Conservation (phyloP, 1,140 invertebrate genomes). For the Coptotermes formosanus region DNA sequence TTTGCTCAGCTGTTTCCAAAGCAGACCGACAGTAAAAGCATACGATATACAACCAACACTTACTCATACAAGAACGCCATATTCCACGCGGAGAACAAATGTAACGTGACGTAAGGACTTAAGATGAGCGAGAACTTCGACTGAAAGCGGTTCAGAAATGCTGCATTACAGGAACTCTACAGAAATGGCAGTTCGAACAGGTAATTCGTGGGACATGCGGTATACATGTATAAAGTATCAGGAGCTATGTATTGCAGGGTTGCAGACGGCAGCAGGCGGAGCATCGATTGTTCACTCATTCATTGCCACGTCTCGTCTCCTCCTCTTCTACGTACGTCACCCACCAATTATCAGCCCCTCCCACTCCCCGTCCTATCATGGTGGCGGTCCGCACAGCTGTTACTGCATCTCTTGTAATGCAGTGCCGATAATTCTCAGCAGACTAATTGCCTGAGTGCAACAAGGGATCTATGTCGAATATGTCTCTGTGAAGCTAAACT, state of each 20-base stretch:
- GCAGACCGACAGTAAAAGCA: too few relatives aligned
- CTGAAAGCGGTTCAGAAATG: too few relatives aligned
- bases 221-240: not conserved
- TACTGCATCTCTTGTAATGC: not conserved
- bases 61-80: too few relatives aligned
- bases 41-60: too few relatives aligned
- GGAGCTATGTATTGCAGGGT: not conserved
- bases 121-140: too few relatives aligned
- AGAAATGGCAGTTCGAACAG: too few relatives aligned
- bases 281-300: slow-evolving; percentile 2
- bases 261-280: not conserved
- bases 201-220: not conserved
- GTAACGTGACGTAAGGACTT: too few relatives aligned
- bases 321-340: slow-evolving; percentile 17
- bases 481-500: not conserved
- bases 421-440: not conserved
- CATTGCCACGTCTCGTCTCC: slow-evolving; percentile 16
- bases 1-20: too few relatives aligned
- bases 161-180: too few relatives aligned
- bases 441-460: not conserved
- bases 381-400: not conserved
- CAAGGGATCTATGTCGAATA: not conserved
- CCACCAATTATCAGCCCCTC: slow-evolving; percentile 17
- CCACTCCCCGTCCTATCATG: not conserved
- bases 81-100: too few relatives aligned